phyloP scores from a whole-genome alignment of 1,140 invertebrate genomes.

The Monomorium pharaonis region DNA sequence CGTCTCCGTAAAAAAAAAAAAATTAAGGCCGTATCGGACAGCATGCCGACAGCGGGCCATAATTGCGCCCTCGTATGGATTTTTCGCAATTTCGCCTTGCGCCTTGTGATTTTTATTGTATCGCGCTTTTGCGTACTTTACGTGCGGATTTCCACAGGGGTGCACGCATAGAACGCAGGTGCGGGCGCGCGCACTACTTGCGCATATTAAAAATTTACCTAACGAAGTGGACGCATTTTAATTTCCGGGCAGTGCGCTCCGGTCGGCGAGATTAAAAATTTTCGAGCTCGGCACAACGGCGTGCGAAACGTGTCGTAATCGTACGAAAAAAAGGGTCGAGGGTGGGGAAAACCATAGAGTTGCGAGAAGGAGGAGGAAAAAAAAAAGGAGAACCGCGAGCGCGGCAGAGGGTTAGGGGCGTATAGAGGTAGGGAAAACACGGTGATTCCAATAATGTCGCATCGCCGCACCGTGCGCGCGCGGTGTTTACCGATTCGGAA shows the following conservation, averaged over 20 bases:
- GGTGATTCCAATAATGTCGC: conserved; percentile 31
- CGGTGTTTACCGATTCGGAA: conserved; percentile 43
- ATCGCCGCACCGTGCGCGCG: neutral
- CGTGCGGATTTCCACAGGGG: conserved; percentile 30
- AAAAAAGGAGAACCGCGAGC: neutral
- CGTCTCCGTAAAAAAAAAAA: conserved; percentile 22
- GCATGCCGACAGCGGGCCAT: conserved; percentile 8
- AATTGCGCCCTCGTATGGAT: conserved; percentile 35
- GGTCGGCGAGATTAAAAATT: conserved; percentile 58
- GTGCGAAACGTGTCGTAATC: conserved; percentile 46
- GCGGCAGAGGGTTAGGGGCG: neutral
- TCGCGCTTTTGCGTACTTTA: conserved; percentile 48
- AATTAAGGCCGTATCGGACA: conserved; percentile 28
- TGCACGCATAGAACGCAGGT: conserved; percentile 40
- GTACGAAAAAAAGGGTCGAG: neutral
- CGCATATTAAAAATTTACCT: conserved; percentile 60
- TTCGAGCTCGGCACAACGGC: conserved; percentile 43
- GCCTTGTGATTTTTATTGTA: conserved; percentile 50
- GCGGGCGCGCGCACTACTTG: conserved; percentile 42
- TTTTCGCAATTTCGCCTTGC: conserved; percentile 47
- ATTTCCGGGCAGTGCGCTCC: conserved; percentile 49
- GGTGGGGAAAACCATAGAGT: neutral
- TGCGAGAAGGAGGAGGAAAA: too few species aligned
- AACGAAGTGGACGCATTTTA: conserved; percentile 60
- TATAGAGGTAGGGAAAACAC: neutral